A percentile compares a stretch with the other conserved stretches of the same genome.
phyloP scores from a whole-genome alignment of 53 echinoderm and acorn worm species.

The Echinarachnius parma region DNA sequence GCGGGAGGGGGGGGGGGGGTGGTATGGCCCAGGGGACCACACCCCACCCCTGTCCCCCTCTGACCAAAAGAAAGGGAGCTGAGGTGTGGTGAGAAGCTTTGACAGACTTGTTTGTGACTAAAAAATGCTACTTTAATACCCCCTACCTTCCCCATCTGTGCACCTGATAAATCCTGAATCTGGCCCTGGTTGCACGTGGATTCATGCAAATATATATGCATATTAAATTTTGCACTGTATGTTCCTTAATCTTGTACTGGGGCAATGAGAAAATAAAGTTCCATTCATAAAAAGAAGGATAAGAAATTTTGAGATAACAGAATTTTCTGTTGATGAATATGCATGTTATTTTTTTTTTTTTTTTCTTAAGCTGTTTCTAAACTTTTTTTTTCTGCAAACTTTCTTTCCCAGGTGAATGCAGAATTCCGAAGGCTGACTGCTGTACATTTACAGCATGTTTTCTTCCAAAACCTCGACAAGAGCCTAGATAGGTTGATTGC shows the following conservation, averaged over 20 bases:
- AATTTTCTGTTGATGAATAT: neutral
- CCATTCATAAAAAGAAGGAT: neutral
- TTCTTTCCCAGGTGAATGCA: conserved; percentile 5
- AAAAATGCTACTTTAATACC: neutral
- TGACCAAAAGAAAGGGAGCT: too few relatives aligned
- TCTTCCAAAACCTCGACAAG: conserved; percentile 21
- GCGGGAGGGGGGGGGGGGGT: too few relatives aligned
- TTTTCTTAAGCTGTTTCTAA: neutral
- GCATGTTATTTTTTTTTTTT: neutral
- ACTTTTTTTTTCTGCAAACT: neutral
- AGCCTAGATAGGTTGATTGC: neutral
- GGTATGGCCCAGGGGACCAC: neutral
- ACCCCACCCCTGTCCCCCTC: neutral
- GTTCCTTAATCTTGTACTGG: neutral
- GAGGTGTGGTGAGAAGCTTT: too few relatives aligned
- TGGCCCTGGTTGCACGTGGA: neutral
- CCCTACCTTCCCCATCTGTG: neutral
- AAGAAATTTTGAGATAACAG: neutral
- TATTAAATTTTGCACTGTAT: too few relatives aligned
- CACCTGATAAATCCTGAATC: neutral
- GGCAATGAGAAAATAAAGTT: neutral
- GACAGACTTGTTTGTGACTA: neutral
- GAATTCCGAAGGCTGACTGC: conserved; percentile 28
- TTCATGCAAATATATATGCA: neutral
- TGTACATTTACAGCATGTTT: neutral